Conservation (phyloP, 2,797 vertebrate species). For the Paguma larvata region DNA sequence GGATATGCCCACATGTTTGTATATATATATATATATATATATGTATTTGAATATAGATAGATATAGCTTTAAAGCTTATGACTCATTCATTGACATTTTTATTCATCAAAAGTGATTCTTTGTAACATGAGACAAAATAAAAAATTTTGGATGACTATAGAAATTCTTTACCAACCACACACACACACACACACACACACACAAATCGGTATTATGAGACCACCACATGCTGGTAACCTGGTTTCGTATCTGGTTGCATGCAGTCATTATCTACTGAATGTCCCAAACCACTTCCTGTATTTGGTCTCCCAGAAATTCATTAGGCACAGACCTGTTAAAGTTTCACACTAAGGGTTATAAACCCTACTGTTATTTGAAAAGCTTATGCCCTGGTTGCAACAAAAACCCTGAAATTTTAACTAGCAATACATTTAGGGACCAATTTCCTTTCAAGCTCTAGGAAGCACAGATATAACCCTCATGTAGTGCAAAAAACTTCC, state of each 20-base stretch:
- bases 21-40: fast-evolving
- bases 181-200: too few species aligned
- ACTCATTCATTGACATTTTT: background rate
- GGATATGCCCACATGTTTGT: background rate
- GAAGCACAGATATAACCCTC: background rate
- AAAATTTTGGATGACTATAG: background rate
- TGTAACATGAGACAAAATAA: background rate
- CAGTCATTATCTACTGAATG: background rate
- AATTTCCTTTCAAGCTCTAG: background rate
- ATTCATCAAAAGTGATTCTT: background rate
- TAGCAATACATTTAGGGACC: background rate
- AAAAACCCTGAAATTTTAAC: constrained; percentile 18
- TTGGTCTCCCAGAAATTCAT: background rate
- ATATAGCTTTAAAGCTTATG: background rate
- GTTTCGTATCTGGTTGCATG: background rate
- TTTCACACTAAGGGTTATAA: background rate
- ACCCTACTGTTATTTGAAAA: constrained; percentile 26
- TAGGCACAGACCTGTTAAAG: background rate
- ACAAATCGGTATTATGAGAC: background rate
- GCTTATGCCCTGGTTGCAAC: background rate
- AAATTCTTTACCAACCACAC: background rate
- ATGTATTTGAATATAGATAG: background rate
- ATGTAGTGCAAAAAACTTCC: background rate
- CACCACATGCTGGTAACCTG: background rate
- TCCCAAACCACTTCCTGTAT: background rate